Conservation (phyloP, 2,888 invertebrate genomes). For the Torymus aiolomorphi region DNA sequence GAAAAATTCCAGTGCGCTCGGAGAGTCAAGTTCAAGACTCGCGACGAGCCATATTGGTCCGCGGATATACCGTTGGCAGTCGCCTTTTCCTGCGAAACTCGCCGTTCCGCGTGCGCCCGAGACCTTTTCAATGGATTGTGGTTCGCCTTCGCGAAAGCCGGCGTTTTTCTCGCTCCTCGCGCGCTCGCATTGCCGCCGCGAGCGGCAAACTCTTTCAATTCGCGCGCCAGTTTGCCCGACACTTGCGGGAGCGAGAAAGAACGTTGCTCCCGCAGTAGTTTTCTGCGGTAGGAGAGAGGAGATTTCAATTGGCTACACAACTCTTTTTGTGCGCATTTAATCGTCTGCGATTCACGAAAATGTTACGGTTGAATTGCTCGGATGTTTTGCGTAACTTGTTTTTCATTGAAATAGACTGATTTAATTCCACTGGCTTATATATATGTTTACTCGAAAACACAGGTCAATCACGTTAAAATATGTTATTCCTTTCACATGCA, state of each 20-base stretch:
- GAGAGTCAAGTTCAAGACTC: slow-evolving; percentile 42
- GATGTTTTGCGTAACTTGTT: too few relatives aligned
- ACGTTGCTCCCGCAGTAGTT: not conserved
- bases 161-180: slow-evolving; percentile 1
- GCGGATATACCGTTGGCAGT: slow-evolving; percentile 39
- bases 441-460: too few relatives aligned
- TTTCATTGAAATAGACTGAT: too few relatives aligned
- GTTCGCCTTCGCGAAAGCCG: slow-evolving; percentile 17
- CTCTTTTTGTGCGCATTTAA: not conserved
- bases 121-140: slow-evolving; percentile 42
- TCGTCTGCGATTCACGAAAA: not conserved
- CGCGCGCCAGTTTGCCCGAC: not conserved
- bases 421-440: too few relatives aligned
- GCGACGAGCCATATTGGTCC: slow-evolving; percentile 20
- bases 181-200: not conserved
- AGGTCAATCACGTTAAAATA: too few relatives aligned
- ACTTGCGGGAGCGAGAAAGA: not conserved
- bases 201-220: slow-evolving; percentile 1
- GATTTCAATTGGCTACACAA: too few relatives aligned
- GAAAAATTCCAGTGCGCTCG: slow-evolving; percentile 13
- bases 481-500: too few relatives aligned
- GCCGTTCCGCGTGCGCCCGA: slow-evolving; percentile 9
- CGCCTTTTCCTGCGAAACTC: slow-evolving; percentile 37
- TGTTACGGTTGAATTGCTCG: too few relatives aligned
- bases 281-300: not conserved